Base-by-base conservation (phyloP, 2,888 invertebrate species). In the Drosophila paracracens region DNA sequence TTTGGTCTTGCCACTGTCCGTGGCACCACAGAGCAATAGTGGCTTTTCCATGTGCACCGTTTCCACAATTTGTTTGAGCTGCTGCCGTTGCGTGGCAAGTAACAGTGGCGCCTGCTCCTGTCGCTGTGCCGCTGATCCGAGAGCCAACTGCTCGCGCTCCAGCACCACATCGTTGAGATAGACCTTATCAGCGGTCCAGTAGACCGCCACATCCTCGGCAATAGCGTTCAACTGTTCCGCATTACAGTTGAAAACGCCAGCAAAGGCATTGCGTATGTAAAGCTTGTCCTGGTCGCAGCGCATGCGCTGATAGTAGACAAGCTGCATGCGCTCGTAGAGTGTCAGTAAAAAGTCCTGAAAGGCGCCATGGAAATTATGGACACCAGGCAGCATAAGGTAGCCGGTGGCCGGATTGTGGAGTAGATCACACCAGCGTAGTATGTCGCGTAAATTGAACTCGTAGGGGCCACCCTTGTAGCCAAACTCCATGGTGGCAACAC, bases 381-480 rank as follows among this genome's bases (percentile, higher is more conserved):
- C 31, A 4, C 8, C 53, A 2, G 25, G 0, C 48, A 51, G 54
- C 56, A 91, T 63, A 10, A 89, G 61, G 63, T 91, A 92, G 3
- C 92, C 92, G 11, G 93, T 93, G 25, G 91, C 70, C 0, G 85
- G 74, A 68, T 91, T 93, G 36, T 95, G 92, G 0, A 96, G 94
- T 0, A 96, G 95, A 85, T 98, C 96, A 91, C 98, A 98, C 99
- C 99, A 99, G 81, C 99, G 95, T 69, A 96, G 95, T 80, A 99
- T 94, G 92, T 99, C 99, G 85, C 99, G 95, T 54, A 99, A 94
- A 94, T 99, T 99, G 94, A 99, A 98, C 93, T 99, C 99, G 96
- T 98, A 99, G 0, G 99, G 99, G 0, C 97, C 96, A 0, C 99
- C 99, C 89, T 94, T 95, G 81, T 95, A 95, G 0, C 97, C 98